These are phyloP conservation scores for Drosophila maculinotata DNA, from an alignment of 2,888 invertebrate species.

Conservation along the genomic window DNA sequence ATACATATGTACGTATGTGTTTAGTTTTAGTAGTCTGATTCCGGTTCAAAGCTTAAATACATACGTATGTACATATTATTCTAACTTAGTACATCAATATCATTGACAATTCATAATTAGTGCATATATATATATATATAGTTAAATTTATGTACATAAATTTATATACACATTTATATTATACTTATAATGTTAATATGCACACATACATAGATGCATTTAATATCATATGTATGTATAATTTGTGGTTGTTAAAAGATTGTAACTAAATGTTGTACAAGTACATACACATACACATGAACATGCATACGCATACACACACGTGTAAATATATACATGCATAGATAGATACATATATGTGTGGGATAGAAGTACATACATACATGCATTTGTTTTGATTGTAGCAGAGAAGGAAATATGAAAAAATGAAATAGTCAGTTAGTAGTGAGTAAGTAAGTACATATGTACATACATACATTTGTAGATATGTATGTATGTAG, in stretches of 20 bases:
- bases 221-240: too few species aligned
- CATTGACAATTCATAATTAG: not conserved
- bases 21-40: constrained; percentile 6
- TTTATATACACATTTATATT: not conserved
- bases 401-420: constrained; percentile 25
- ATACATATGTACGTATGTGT: not conserved
- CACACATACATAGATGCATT: too few species aligned
- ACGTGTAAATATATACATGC: not conserved
- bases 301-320: not conserved
- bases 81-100: not conserved
- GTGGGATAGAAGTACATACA: constrained; percentile 6
- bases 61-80: not conserved
- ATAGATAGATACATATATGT: constrained; percentile 6
- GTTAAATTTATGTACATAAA: too few species aligned
- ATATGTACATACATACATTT: constrained; percentile 5
- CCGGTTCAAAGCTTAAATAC: not conserved
- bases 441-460: constrained; percentile 14
- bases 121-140: not conserved
- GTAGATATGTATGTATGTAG: too few species aligned
- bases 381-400: constrained; percentile 17
- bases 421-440: constrained; percentile 35
- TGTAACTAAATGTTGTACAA: too few species aligned
- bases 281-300: too few species aligned
- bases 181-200: too few species aligned
- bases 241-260: too few species aligned